These are phyloP conservation scores for Drosophila birchii DNA, from an alignment of 2,888 invertebrate genomes.

Conservation along the genomic window DNA sequence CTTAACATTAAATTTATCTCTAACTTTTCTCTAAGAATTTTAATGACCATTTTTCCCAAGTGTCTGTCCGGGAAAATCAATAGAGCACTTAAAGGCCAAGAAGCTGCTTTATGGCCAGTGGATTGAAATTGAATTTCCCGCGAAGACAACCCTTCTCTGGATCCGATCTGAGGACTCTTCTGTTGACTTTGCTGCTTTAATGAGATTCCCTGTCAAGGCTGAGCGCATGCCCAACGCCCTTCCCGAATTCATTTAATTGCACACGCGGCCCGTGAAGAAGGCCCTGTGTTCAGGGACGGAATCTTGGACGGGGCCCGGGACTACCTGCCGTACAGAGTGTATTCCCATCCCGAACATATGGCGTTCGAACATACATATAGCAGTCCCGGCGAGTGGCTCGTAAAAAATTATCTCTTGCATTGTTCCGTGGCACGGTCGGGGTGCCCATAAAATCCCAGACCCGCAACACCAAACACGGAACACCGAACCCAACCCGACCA, in stretches of 20 bases:
- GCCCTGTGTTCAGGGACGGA: not conserved
- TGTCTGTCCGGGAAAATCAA: constrained; percentile 66
- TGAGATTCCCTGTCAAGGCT: constrained; percentile 70
- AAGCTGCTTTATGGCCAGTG: constrained; percentile 55
- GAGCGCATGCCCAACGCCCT: constrained; percentile 72
- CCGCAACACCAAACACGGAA: constrained; percentile 8
- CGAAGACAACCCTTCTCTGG: constrained; percentile 44
- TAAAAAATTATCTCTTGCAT: constrained; percentile 75
- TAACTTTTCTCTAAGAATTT: not conserved
- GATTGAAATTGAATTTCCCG: constrained; percentile 67
- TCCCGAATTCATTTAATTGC: constrained; percentile 71
- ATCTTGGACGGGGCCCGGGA: not conserved
- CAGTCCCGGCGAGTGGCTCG: constrained; percentile 57
- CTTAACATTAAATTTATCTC: too few species aligned
- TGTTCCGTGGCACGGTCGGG: constrained; percentile 69
- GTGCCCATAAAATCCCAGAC: constrained; percentile 71
- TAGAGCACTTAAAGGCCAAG: constrained; percentile 53
- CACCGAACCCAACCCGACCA: constrained; percentile 15
- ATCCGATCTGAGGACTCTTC: constrained; percentile 8
- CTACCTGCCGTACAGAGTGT: constrained; percentile 30
- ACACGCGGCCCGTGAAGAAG: constrained; percentile 54
- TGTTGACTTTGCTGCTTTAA: constrained; percentile 71
- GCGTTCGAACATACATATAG: constrained; percentile 36
- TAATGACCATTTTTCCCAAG: not conserved
- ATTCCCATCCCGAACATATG: constrained; percentile 59